Evolutionary conservation across 1,140 invertebrate species (phyloP).

Genomic region (Camponotus vicinus): DNA sequence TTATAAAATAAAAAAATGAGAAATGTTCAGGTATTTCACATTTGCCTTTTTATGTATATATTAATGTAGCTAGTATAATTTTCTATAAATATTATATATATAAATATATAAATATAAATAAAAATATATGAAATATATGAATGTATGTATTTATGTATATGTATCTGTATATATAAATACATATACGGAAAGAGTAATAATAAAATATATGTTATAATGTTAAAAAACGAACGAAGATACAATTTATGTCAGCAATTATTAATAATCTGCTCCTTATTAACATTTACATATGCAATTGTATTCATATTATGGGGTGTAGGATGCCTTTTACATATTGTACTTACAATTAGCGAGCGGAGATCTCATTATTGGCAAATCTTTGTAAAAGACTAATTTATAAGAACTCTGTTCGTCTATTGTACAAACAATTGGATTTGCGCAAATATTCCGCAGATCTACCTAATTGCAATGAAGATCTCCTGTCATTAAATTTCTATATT

Average conservation of each 20-base stretch:
- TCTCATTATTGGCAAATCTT: constrained; percentile 76
- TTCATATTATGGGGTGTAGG: constrained; percentile 81
- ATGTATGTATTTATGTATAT: constrained; percentile 71
- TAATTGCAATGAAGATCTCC: constrained; percentile 75
- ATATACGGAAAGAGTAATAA: constrained; percentile 74
- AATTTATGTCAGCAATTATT: constrained; percentile 74
- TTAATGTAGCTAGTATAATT: constrained; percentile 85
- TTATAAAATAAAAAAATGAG: constrained; percentile 79
- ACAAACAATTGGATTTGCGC: constrained; percentile 76
- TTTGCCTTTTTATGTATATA: constrained; percentile 86
- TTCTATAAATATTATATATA: constrained; percentile 82
- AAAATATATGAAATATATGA: constrained; percentile 60
- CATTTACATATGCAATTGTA: constrained; percentile 76
- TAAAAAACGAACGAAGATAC: constrained; percentile 66
- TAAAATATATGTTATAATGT: constrained; percentile 74
- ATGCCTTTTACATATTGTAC: constrained; percentile 80
- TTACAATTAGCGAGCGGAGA: constrained; percentile 77
- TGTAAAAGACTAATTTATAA: constrained; percentile 75
- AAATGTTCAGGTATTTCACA: constrained; percentile 85
- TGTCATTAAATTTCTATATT: constrained; percentile 83
- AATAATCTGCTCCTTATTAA: constrained; percentile 78
- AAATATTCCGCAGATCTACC: constrained; percentile 51
- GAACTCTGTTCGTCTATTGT: constrained; percentile 71
- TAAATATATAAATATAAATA: constrained; percentile 28
- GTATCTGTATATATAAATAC: constrained; percentile 73